Percentiles rank a stretch among this genome's conserved stretches.
These are phyloP conservation scores for Globicephala melas DNA, from an alignment of 2,113 vertebrate genomes.

Conservation along the genomic window DNA sequence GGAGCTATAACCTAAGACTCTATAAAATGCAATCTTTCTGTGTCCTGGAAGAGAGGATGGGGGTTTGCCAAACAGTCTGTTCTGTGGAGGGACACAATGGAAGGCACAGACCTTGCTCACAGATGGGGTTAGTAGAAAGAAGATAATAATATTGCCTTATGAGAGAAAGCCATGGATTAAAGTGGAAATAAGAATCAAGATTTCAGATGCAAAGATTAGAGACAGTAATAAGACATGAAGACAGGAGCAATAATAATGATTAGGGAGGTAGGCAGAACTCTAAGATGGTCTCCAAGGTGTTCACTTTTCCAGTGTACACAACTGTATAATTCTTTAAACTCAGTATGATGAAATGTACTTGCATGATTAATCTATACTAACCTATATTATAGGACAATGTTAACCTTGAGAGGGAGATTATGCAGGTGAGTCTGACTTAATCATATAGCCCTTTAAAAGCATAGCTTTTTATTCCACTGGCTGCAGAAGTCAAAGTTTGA, in stretches of 20 bases:
- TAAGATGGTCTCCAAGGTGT: background rate
- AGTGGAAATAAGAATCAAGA: background rate
- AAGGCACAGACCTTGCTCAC: background rate
- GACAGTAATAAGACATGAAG: background rate
- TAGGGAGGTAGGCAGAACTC: background rate
- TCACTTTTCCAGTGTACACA: background rate
- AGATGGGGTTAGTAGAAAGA: background rate
- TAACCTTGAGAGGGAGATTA: background rate
- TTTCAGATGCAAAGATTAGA: background rate
- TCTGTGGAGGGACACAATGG: rapidly evolving
- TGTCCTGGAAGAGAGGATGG: background rate
- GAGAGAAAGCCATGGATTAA: background rate
- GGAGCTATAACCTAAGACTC: background rate
- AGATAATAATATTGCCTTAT: background rate
- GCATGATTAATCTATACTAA: background rate
- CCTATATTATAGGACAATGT: background rate
- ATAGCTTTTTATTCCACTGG: background rate
- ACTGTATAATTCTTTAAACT: background rate
- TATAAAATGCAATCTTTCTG: background rate
- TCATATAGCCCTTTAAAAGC: background rate
- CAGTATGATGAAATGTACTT: background rate
- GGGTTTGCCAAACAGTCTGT: background rate
- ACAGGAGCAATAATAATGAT: background rate
- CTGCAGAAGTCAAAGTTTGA: background rate
- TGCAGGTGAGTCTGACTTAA: background rate